Evolutionary conservation across 2,113 vertebrate species (phyloP), one percentile per base, ranked within the genome.

Genomic region (Brachirus orientalis): DNA sequence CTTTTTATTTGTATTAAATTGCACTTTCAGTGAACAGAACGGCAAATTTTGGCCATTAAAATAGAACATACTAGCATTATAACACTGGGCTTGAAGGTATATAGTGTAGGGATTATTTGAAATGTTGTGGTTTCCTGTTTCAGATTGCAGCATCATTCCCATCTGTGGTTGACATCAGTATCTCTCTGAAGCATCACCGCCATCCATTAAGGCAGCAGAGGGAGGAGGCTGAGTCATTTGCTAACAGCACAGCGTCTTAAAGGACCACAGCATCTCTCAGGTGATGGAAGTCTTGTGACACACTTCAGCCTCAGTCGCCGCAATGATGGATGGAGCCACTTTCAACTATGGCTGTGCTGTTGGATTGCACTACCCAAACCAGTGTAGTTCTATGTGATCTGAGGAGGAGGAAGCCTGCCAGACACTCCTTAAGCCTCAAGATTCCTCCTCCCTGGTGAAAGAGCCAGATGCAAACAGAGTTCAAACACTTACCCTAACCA

Each of bases 241-340:
- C 19, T 65, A 62, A 16, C 41, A 9, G 28, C n/a, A 13, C 35
- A 19, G 64, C 64, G 35, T 69, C 70, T 80, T 60, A 75, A 72
- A 77, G 71, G 63, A 71, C 37, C 56, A 35, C 71, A 14, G 69
- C 75, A 7, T 72, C 72, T 33, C 43, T 28, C 28, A 55, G 72
- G 64, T 77, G 73, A 86, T 84, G 86, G 69, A 58, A 64, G 12
- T 38, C 43, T 57, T 54, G 38, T 82, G 82, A 85, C 69, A 40
- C 48, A 0, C 44, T 41, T 50, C 48, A 4, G 35, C 54, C 7
- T 8, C 63, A 51, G 19, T 47, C 38, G 33, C 45, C 63, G 45
- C 14, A n/a, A 66, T 11, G 58, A 89, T 86, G 88, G 87, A 85
- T 64, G 76, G 60, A 17, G 46, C 36, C 75, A 18, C 28, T 52